A percentile compares a stretch with the other conserved stretches of the same genome.
Evolutionary conservation across 2,797 vertebrate species (phyloP).

Genomic region (Podargus strigoides): DNA sequence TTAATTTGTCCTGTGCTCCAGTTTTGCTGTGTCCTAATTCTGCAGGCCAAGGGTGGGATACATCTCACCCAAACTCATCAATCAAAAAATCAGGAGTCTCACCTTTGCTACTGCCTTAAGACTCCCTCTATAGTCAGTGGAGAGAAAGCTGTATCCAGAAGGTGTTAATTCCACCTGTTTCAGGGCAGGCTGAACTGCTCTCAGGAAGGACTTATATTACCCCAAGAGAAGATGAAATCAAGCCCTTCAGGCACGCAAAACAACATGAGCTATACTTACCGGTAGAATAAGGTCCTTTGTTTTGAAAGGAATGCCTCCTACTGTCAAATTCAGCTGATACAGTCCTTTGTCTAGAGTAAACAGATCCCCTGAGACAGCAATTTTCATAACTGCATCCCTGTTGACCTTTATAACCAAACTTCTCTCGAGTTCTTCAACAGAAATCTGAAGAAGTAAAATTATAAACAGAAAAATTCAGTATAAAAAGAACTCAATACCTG

Average conservation of each 20-base stretch:
- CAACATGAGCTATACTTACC: constrained; percentile 68
- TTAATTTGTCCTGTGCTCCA: neutral
- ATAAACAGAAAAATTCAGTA: neutral
- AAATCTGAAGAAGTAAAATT: constrained; percentile 79
- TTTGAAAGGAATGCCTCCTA: constrained; percentile 92
- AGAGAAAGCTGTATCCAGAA: neutral
- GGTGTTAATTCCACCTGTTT: neutral
- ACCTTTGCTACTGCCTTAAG: neutral
- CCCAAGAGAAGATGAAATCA: neutral
- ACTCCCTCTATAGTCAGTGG: neutral
- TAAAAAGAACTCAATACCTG: neutral
- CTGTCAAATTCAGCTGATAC: constrained; percentile 93
- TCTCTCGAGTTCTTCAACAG: constrained; percentile 89
- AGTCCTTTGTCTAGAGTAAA: constrained; percentile 87
- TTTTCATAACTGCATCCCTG: constrained; percentile 96
- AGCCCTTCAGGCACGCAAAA: neutral
- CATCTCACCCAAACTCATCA: neutral
- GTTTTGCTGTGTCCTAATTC: neutral
- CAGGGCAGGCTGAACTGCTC: neutral
- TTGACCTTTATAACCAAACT: constrained; percentile 93
- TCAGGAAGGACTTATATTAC: neutral
- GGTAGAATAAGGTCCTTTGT: constrained; percentile 85
- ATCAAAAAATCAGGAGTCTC: neutral
- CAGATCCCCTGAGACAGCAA: constrained; percentile 88
- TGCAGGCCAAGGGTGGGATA: neutral